Base-by-base conservation (phyloP, 2,113 vertebrate species). In the Ictalurus furcatus region DNA sequence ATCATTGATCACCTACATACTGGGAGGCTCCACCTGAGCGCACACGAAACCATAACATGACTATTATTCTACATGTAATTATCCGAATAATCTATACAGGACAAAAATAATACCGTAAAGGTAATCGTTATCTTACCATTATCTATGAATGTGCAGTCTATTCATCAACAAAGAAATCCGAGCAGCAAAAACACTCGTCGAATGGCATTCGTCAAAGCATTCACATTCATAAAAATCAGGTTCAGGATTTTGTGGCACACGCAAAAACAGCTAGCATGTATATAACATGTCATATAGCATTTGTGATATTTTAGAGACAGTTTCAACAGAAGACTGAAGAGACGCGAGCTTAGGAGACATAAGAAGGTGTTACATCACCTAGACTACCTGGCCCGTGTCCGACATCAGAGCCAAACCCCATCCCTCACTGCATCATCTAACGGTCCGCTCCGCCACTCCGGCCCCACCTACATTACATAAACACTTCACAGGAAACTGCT, bases 281-380 rank as follows among this genome's bases (percentile, higher is more conserved):
- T 9, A 19, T 6, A 78, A 1, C 56, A 14, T 56, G 17, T 40
- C 16, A 76, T 48, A 21, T 13, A 17, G 4, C 13, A 28, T n/a
- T 14, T 3, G 54, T 58, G 9, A 61, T 2, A 37, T 37, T 59
- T 37, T 61, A 34, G 30, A 30, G 54, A 59, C 1, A 19, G 17
- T 12, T 76, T 59, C 8, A 30, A 52, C 34, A n/a, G 40, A 2
- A 44, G 52, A 25, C 17, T 4, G 34, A 80, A 30, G 11, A 37
- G 30, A 23, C 1, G 34, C 19, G 52, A 85, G 65, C 61, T 63
- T 40, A 88, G 48, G 80, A 85, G 58, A 91, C 88, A 95, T 95
- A 95, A 93, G 92, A 89, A 96, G 94, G 95, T 96, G 95, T 96
- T 94, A 94, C 94, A 95, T 95, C 95, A 96, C 96, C 95, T 95